Conservation (phyloP, 2,113 vertebrate species). For the Cettia cetti region DNA sequence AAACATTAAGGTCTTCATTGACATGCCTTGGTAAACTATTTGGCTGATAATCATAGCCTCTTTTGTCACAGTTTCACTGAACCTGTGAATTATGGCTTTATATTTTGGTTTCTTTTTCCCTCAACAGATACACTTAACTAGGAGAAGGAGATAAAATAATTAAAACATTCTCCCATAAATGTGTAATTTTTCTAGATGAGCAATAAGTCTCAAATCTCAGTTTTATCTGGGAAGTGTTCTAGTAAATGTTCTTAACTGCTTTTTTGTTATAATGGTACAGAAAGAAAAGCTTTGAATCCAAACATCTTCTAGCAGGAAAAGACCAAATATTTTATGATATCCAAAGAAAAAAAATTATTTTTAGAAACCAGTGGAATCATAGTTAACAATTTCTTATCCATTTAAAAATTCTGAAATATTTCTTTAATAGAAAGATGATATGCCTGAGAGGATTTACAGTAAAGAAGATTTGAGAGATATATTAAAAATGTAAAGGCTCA, state of each 20-base stretch:
- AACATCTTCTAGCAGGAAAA: background rate
- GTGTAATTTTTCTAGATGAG: background rate
- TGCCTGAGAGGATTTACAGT: background rate
- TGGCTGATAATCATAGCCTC: background rate
- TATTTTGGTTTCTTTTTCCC: background rate
- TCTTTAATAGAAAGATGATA: background rate
- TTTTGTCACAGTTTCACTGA: background rate
- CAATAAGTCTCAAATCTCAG: background rate
- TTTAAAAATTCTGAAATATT: background rate
- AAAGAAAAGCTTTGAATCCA: background rate
- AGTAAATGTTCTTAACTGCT: background rate
- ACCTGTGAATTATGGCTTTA: background rate
- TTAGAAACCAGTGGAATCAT: background rate
- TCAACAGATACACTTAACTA: background rate
- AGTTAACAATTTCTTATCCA: background rate
- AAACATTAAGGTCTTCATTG: background rate
- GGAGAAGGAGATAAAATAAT: background rate
- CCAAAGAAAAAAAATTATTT: too few relatives aligned
- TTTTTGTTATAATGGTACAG: background rate
- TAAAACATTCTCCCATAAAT: background rate
- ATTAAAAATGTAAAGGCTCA: background rate
- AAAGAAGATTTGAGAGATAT: background rate
- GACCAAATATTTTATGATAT: background rate
- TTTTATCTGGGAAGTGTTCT: background rate
- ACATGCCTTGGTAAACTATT: background rate